Percentiles rank a stretch among this genome's conserved stretches.
Conservation (phyloP, 2,113 vertebrate species). For the Ceyx melanurus region DNA sequence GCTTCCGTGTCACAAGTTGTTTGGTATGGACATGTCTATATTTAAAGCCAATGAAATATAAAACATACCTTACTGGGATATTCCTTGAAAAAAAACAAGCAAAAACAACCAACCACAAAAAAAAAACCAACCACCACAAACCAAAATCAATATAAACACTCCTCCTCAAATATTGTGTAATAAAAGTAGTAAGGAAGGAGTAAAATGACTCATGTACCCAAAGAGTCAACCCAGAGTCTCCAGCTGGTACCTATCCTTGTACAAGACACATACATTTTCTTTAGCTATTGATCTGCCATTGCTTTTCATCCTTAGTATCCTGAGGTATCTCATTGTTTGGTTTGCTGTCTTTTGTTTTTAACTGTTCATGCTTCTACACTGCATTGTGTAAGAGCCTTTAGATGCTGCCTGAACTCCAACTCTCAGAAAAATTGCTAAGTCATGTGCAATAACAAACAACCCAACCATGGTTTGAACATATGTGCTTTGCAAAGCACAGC, state of each 20-base stretch:
- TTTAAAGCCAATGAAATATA: background rate
- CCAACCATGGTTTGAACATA: background rate
- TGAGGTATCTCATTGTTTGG: background rate
- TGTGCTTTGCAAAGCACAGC: background rate
- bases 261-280: background rate
- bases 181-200: background rate
- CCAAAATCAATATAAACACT: background rate
- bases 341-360: background rate
- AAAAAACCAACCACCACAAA: background rate
- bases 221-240: background rate
- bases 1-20: background rate
- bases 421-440: background rate
- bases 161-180: background rate
- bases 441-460: background rate
- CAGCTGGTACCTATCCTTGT: background rate
- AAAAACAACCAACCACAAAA: background rate
- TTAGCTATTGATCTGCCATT: background rate
- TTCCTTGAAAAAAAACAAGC: background rate
- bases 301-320: background rate
- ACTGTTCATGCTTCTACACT: background rate
- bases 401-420: background rate
- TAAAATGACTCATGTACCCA: background rate
- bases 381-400: background rate
- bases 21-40: background rate
- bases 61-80: background rate